These are phyloP conservation scores for Macropodus opercularis DNA, from an alignment of 2,797 vertebrate genomes.

Conservation along the genomic window DNA sequence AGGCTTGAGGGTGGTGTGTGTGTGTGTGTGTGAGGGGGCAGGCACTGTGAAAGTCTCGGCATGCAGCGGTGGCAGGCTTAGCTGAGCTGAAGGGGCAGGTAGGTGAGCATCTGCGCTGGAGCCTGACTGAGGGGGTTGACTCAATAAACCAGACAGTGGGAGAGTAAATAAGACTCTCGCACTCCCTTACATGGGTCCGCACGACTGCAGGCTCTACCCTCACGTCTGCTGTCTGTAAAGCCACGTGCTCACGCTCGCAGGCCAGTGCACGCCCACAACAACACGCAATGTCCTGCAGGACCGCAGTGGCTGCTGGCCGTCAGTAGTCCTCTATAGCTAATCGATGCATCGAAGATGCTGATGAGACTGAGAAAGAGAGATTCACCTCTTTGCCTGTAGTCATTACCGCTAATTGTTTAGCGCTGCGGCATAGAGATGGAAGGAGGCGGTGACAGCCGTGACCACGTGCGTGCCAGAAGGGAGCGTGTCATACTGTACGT, in stretches of 20 bases:
- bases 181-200: slow-evolving; percentile 46
- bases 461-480: slow-evolving; percentile 19
- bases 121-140: slow-evolving; percentile 53
- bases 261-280: neutral
- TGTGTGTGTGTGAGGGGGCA: no score
- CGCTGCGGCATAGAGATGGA: slow-evolving; percentile 40
- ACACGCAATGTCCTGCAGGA: slow-evolving; percentile 43
- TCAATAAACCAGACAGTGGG: slow-evolving; percentile 61
- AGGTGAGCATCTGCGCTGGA: slow-evolving; percentile 41
- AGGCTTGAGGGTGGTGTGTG: neutral
- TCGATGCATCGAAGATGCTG: slow-evolving; percentile 63
- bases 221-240: slow-evolving; percentile 41
- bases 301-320: slow-evolving; percentile 63
- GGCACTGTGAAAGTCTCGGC: slow-evolving; percentile 14
- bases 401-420: slow-evolving; percentile 53
- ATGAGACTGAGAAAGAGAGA: slow-evolving; percentile 37
- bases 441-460: slow-evolving; percentile 30
- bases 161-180: slow-evolving; percentile 63
- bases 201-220: slow-evolving; percentile 46
- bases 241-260: slow-evolving; percentile 38
- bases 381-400: slow-evolving; percentile 50
- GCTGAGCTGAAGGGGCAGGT: slow-evolving; percentile 12
- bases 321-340: slow-evolving; percentile 58
- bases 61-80: slow-evolving; percentile 5
- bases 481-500: slow-evolving; percentile 9